These are phyloP conservation scores for Sorex maritimensis DNA, from an alignment of 2,797 vertebrate genomes.

Conservation along the genomic window DNA sequence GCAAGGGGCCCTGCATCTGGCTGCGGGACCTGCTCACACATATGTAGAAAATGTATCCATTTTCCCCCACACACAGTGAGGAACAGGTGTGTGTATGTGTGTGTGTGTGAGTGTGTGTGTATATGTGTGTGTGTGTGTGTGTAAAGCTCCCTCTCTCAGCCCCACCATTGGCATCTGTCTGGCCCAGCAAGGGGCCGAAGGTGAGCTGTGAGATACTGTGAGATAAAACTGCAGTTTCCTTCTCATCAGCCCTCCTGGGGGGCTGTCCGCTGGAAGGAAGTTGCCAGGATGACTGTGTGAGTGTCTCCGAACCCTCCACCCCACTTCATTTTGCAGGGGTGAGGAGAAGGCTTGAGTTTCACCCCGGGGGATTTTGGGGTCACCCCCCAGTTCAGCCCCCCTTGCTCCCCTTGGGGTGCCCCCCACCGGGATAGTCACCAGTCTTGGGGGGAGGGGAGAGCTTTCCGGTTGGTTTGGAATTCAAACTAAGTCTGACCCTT, in stretches of 20 bases:
- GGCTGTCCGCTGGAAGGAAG: too few relatives aligned
- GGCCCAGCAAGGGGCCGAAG: constrained; percentile 54
- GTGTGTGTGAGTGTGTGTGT: constrained; percentile 56
- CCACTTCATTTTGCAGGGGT: background rate
- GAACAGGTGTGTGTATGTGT: constrained; percentile 57
- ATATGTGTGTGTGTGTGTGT: constrained; percentile 1
- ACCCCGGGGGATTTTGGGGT: constrained; percentile 35
- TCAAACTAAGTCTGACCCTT: background rate
- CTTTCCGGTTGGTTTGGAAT: constrained; percentile 56
- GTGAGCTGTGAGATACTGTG: constrained; percentile 30
- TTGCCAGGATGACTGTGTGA: too few relatives aligned
- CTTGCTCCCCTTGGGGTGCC: background rate
- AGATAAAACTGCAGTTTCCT: constrained; percentile 31
- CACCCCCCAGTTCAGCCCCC: background rate
- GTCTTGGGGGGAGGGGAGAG: background rate
- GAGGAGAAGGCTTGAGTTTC: constrained; percentile 40
- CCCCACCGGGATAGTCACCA: background rate
- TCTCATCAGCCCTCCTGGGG: constrained; percentile 26
- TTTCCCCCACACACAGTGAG: constrained; percentile 36
- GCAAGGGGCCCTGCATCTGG: background rate
- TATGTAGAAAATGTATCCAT: background rate
- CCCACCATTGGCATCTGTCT: constrained; percentile 39
- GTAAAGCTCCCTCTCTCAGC: background rate
- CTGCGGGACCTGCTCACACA: constrained; percentile 30
- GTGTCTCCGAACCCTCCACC: too few relatives aligned